These are phyloP conservation scores for Vespertilio murinus DNA, from an alignment of 2,797 vertebrate genomes.

Conservation along the genomic window DNA sequence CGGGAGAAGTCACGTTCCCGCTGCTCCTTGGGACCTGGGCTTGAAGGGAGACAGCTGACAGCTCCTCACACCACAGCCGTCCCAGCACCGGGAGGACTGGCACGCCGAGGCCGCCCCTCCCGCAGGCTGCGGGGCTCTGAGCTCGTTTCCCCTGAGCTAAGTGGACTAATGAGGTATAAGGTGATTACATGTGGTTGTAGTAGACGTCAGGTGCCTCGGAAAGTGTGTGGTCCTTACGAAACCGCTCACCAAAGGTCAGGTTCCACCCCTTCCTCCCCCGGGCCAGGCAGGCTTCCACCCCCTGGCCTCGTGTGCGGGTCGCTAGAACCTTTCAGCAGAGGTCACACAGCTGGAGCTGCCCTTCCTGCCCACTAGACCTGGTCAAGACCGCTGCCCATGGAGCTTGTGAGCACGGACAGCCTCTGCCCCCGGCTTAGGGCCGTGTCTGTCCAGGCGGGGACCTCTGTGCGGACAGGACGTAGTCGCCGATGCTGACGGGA, in stretches of 20 bases:
- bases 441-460: not conserved
- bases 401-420: accelerated
- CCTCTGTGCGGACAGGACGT: accelerated
- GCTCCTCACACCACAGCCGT: not conserved
- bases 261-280: not conserved
- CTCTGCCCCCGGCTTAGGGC: accelerated
- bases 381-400: accelerated
- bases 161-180: not conserved
- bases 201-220: not conserved
- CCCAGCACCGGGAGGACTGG: not conserved
- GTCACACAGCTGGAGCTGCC: not conserved
- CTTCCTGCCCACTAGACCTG: not conserved
- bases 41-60: not conserved
- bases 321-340: not conserved
- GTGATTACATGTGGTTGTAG: not conserved
- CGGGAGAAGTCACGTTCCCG: not conserved
- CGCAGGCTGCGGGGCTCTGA: not conserved
- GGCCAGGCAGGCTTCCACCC: not conserved
- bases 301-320: accelerated
- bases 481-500: accelerated
- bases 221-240: not conserved
- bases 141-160: not conserved
- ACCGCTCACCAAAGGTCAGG: not conserved
- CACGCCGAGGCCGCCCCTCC: not conserved
- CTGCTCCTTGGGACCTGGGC: not conserved